A percentile compares a stretch with the other conserved stretches of the same genome.
These are phyloP conservation scores for Hipposideros larvatus DNA, from an alignment of 2,797 vertebrate genomes.

Conservation along the genomic window DNA sequence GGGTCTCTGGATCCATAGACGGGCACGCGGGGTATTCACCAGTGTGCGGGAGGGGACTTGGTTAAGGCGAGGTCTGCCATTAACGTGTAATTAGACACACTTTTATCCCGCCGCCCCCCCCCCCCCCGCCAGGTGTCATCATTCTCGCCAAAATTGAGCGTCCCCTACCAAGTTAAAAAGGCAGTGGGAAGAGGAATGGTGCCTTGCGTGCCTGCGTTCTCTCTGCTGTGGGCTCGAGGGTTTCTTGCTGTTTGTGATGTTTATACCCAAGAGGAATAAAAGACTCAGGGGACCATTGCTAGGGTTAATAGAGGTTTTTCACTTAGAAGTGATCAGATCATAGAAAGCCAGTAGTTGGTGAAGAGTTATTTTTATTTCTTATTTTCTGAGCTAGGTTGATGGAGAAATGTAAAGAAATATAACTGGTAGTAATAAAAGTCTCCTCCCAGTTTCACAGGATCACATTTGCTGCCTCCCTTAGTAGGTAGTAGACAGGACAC, in stretches of 20 bases:
- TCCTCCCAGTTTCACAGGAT: background rate
- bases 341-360: background rate
- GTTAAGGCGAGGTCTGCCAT: background rate
- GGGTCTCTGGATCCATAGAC: background rate
- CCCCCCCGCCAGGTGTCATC: background rate
- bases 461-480: background rate
- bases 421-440: background rate
- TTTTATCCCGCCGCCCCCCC: background rate
- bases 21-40: background rate
- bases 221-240: background rate
- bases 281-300: background rate
- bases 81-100: conserved; percentile 9
- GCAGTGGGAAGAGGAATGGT: background rate
- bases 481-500: background rate
- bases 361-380: background rate
- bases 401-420: background rate
- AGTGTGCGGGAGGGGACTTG: background rate
- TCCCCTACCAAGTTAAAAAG: conserved; percentile 43
- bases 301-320: background rate
- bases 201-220: background rate
- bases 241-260: background rate
- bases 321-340: background rate
- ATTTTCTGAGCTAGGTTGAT: background rate
- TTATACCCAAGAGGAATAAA: background rate
- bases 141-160: background rate